A percentile compares a stretch with the other conserved stretches of the same genome.
Conservation (phyloP, 2,113 vertebrate genomes). For the Chloropsis cyanopogon region DNA sequence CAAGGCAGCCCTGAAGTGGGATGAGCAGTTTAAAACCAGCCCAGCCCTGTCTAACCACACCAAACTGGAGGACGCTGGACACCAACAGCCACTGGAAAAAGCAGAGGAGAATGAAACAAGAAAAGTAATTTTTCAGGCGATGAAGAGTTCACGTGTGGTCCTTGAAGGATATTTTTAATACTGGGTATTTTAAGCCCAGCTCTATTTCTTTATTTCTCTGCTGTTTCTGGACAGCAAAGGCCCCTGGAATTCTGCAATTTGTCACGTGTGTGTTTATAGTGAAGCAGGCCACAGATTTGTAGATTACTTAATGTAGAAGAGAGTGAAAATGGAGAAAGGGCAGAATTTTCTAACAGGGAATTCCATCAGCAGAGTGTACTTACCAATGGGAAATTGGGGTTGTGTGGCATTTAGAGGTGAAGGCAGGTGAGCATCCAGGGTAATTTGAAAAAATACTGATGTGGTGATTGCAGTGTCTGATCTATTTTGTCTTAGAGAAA, state of each 20-base stretch:
- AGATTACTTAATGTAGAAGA: not conserved
- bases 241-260: not conserved
- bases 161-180: not conserved
- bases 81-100: not conserved
- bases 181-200: not conserved
- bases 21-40: not conserved
- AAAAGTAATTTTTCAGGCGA: not conserved
- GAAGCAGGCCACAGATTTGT: not conserved
- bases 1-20: not conserved
- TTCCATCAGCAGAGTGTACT: not conserved
- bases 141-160: accelerated
- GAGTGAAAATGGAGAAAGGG: not conserved
- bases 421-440: not conserved
- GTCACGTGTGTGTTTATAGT: not conserved
- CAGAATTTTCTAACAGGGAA: not conserved
- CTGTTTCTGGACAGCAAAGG: not conserved
- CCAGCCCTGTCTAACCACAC: not conserved
- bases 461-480: not conserved
- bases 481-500: not conserved
- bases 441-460: not conserved
- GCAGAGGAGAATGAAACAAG: not conserved
- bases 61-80: not conserved
- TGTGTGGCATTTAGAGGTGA: not conserved
- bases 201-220: not conserved
- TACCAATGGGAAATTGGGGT: not conserved